phyloP scores from a whole-genome alignment of 2,888 invertebrate species.

The Theretra japonica region DNA sequence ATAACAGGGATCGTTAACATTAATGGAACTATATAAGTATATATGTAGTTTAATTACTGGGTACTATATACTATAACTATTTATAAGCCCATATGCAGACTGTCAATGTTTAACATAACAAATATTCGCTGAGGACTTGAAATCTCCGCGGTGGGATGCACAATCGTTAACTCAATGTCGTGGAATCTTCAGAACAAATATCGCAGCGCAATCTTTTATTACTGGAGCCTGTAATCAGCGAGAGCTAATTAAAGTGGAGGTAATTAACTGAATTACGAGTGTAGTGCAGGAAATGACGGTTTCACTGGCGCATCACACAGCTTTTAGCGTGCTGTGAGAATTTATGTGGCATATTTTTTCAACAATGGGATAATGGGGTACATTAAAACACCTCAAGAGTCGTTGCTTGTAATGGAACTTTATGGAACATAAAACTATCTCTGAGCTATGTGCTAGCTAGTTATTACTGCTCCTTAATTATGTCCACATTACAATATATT shows the following conservation, averaged over 20 bases:
- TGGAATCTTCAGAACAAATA: not conserved
- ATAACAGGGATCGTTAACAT: too few species aligned
- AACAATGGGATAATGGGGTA: too few species aligned
- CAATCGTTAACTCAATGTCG: not conserved
- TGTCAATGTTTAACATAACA: too few species aligned
- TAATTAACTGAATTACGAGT: conserved; percentile 11
- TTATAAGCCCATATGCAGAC: too few species aligned
- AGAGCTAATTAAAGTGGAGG: not conserved
- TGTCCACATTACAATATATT: too few species aligned
- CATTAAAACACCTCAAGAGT: too few species aligned
- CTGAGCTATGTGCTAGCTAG: too few species aligned
- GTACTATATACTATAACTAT: too few species aligned
- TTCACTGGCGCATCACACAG: conserved; percentile 3
- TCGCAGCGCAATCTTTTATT: not conserved
- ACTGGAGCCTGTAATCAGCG: not conserved
- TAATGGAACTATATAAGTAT: not conserved
- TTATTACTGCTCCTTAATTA: too few species aligned
- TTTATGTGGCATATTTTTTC: not conserved
- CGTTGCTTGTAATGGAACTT: too few species aligned
- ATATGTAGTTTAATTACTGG: not conserved
- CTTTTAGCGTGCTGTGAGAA: not conserved
- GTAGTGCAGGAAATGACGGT: conserved; percentile 13
- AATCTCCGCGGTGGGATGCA: not conserved
- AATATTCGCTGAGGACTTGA: too few species aligned
- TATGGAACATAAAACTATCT: too few species aligned